Evolutionary conservation across 2,113 vertebrate species (phyloP).

Genomic region (Pituophis catenifer): DNA sequence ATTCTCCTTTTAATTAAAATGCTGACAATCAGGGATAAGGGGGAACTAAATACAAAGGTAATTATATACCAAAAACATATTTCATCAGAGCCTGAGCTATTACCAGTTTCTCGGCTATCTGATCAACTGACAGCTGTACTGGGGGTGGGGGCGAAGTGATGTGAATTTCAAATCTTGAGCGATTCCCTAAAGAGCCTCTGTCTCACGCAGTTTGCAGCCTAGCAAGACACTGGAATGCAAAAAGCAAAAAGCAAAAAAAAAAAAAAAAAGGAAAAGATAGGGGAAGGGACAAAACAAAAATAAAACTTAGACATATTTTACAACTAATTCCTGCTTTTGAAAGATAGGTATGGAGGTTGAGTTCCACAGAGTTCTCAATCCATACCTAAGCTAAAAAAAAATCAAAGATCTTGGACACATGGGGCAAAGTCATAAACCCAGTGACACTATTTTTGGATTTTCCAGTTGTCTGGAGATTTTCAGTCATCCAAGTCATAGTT

Average conservation of each 20-base stretch:
- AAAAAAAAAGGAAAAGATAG: neutral
- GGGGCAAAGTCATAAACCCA: neutral
- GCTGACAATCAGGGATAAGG: conserved; percentile 69
- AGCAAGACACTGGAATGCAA: conserved; percentile 47
- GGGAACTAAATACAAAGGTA: conserved; percentile 72
- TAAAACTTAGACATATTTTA: neutral
- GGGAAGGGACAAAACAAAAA: conserved; percentile 7
- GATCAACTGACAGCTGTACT: conserved; percentile 72
- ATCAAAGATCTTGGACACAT: neutral
- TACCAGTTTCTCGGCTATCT: conserved; percentile 69
- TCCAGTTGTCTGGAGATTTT: neutral
- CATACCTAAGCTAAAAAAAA: neutral
- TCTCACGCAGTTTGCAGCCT: conserved; percentile 51
- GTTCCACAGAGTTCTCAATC: neutral
- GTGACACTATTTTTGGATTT: neutral
- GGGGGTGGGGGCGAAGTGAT: conserved; percentile 49
- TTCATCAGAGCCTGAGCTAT: conserved; percentile 71
- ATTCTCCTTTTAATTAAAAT: conserved; percentile 78
- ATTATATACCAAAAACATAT: conserved; percentile 72
- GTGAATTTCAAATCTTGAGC: conserved; percentile 68
- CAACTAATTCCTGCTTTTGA: neutral
- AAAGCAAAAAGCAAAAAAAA: conserved; percentile 7
- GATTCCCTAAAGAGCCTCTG: conserved; percentile 52
- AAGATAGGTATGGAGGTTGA: neutral
- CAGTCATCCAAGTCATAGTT: neutral